A percentile compares a stretch with the other conserved stretches of the same genome.
These are phyloP conservation scores for Pachydiplax longipennis DNA, from an alignment of 2,888 invertebrate genomes.

Conservation along the genomic window DNA sequence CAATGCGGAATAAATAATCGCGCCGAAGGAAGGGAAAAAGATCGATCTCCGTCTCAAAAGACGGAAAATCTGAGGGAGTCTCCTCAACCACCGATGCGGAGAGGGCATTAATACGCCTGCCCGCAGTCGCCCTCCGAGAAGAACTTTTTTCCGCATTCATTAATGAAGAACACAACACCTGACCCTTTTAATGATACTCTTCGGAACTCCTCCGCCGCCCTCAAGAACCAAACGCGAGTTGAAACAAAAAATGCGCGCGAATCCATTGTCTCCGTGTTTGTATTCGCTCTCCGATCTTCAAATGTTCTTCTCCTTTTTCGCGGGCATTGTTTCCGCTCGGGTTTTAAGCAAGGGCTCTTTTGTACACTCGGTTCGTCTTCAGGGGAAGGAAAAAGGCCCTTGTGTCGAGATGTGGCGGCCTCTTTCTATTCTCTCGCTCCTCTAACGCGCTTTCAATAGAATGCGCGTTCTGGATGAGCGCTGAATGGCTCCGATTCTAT, in stretches of 20 bases:
- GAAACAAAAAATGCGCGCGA: neutral
- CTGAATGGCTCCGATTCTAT: too few species aligned
- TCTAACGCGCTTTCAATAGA: neutral
- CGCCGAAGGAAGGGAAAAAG: neutral
- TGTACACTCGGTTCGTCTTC: neutral
- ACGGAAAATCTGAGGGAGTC: neutral
- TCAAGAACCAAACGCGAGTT: neutral
- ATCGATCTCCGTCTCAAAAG: neutral
- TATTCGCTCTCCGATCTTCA: neutral
- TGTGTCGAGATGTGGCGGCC: neutral
- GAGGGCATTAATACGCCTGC: neutral
- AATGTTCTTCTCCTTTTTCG: neutral
- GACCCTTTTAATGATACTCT: neutral
- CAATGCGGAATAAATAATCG: neutral
- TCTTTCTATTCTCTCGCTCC: neutral
- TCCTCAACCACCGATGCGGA: neutral
- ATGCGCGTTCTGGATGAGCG: neutral
- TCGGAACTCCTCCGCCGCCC: neutral
- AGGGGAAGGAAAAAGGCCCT: neutral
- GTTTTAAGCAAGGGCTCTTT: neutral
- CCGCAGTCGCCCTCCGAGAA: neutral
- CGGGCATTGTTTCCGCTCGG: neutral
- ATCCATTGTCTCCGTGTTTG: neutral
- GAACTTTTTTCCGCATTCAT: neutral
- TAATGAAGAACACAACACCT: neutral